A percentile compares a stretch with the other conserved stretches of the same genome.
Conservation (phyloP, 2,113 vertebrate species). For the Oryzias curvinotus region DNA sequence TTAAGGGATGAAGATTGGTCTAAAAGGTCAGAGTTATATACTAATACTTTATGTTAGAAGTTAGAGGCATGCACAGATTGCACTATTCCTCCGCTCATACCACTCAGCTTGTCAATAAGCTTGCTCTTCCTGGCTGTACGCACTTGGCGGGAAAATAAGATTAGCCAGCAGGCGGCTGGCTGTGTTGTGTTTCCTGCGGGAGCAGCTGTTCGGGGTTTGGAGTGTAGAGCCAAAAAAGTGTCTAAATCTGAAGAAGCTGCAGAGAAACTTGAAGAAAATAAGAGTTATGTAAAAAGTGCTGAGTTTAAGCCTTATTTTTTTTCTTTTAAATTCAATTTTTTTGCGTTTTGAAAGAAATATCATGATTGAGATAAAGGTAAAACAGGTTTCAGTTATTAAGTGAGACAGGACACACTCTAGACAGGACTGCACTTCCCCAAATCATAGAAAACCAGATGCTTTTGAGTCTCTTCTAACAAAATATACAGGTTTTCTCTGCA, state of each 20-base stretch:
- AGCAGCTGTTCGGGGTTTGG: conserved; percentile 38
- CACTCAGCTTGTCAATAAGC: background rate
- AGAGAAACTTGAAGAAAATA: conserved; percentile 17
- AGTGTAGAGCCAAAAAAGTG: conserved; percentile 15
- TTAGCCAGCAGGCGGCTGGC: conserved; percentile 21
- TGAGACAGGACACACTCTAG: too few species aligned
- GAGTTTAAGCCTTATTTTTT: too few species aligned
- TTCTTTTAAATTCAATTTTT: background rate
- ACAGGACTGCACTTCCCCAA: too few species aligned
- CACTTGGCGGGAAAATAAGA: conserved; percentile 18
- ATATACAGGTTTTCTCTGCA: too few species aligned
- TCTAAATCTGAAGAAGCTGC: conserved; percentile 17
- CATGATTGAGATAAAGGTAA: too few species aligned
- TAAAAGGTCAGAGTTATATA: background rate
- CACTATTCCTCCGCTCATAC: too few species aligned
- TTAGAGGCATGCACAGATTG: background rate
- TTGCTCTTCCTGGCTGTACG: background rate
- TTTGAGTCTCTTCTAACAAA: too few species aligned
- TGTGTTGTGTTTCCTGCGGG: conserved; percentile 8
- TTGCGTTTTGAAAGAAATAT: background rate
- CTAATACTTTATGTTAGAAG: conserved; percentile 8
- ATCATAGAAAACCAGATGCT: too few species aligned
- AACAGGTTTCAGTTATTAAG: too few species aligned
- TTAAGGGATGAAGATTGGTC: background rate
- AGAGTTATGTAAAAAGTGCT: background rate